These are phyloP conservation scores for Carcharodon carcharias DNA, from an alignment of 2,797 vertebrate species.

Conservation along the genomic window DNA sequence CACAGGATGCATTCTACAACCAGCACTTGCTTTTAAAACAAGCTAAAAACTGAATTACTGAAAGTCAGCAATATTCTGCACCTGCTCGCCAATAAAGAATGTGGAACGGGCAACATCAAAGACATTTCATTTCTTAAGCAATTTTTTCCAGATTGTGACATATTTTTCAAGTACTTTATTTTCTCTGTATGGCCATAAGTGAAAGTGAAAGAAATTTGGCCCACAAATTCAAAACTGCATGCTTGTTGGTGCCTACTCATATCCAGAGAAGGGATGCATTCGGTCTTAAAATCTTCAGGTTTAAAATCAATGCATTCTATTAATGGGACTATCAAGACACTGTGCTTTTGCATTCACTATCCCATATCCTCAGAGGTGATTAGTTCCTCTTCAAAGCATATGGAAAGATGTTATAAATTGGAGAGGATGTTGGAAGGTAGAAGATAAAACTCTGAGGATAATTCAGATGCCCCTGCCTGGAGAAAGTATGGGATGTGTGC, in stretches of 20 bases:
- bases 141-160: neutral
- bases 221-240: neutral
- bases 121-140: neutral
- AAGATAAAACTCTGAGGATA: neutral
- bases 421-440: neutral
- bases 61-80: neutral
- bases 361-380: neutral
- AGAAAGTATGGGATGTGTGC: neutral
- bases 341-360: neutral
- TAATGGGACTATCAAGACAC: neutral
- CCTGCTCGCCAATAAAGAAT: neutral
- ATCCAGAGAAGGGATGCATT: neutral
- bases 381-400: neutral
- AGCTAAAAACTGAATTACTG: neutral
- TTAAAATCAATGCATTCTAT: neutral
- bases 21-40: neutral
- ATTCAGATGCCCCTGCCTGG: neutral
- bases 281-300: neutral
- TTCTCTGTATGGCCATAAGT: neutral
- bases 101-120: neutral
- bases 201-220: neutral
- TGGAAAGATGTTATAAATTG: neutral
- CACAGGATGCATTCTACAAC: neutral
- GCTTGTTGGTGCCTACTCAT: neutral
- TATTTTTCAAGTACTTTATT: neutral